Percentiles rank a stretch among this genome's conserved stretches.
Evolutionary conservation across 1,140 invertebrate species (phyloP).

Genomic region (Scaptomyza graminum): DNA sequence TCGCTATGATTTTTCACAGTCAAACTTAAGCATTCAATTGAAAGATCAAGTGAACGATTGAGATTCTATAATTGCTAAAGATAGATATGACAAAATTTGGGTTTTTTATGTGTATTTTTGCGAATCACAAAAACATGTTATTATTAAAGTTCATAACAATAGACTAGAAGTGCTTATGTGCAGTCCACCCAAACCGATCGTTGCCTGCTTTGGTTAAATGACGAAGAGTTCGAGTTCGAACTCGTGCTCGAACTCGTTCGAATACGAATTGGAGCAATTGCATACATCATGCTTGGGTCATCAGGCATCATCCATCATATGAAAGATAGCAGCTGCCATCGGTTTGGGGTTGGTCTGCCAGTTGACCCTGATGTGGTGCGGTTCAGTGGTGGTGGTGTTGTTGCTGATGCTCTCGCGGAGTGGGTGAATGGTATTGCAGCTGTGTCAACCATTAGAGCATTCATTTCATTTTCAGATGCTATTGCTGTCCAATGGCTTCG

Average conservation of each 20-base stretch:
- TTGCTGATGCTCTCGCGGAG: no score
- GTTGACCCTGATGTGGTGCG: background rate
- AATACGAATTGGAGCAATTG: background rate
- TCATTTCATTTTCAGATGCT: constrained; percentile 15
- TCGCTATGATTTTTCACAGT: no score
- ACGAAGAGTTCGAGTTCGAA: background rate
- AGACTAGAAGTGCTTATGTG: no score
- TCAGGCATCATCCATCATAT: constrained; percentile 10
- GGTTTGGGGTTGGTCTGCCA: background rate
- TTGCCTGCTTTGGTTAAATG: background rate
- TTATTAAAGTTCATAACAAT: no score
- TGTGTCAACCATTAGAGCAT: constrained; percentile 8
- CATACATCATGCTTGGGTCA: background rate
- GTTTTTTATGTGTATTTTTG: no score
- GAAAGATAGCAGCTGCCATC: constrained; percentile 2
- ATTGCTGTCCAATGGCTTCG: constrained; percentile 7
- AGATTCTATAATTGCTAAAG: no score
- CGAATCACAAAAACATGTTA: no score
- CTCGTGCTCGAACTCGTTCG: background rate
- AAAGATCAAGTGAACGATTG: no score
- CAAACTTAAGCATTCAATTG: no score
- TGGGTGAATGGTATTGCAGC: background rate
- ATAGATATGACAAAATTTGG: no score
- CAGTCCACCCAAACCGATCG: background rate
- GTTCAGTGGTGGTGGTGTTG: background rate